phyloP scores from a whole-genome alignment of 2,888 invertebrate species.

The Athetis lepigone region DNA sequence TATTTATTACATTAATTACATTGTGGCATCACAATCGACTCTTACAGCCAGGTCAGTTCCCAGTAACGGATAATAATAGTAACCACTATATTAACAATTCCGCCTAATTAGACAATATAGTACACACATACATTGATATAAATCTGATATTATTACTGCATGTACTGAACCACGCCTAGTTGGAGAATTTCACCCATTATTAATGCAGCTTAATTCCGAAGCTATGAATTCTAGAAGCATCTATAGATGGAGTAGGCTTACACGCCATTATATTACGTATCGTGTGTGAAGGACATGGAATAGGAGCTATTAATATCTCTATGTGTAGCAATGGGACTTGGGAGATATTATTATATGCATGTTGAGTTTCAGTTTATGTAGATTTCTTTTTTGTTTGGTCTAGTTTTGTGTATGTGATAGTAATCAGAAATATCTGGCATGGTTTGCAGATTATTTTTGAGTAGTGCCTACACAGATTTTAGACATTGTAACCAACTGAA shows the following conservation, averaged over 20 bases:
- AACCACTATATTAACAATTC: not conserved
- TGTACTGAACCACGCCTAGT: not conserved
- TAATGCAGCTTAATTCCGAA: constrained; percentile 25
- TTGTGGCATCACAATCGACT: not conserved
- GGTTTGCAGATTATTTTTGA: too few relatives aligned
- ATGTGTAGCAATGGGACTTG: too few relatives aligned
- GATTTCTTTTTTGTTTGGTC: too few relatives aligned
- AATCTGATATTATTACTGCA: constrained; percentile 3
- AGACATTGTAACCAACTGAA: too few relatives aligned
- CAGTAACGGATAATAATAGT: not conserved
- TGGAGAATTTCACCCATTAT: constrained; percentile 27
- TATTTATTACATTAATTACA: too few relatives aligned
- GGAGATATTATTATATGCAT: too few relatives aligned
- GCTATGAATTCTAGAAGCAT: constrained; percentile 19
- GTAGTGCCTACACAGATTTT: too few relatives aligned
- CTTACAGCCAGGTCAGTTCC: constrained; percentile 1
- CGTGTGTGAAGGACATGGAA: not conserved
- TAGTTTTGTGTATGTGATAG: too few relatives aligned
- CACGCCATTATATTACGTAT: not conserved
- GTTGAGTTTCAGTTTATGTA: too few relatives aligned
- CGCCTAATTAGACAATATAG: not conserved
- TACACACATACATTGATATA: constrained; percentile 3
- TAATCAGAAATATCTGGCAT: too few relatives aligned
- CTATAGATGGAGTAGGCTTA: constrained; percentile 11
- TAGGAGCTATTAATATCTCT: too few relatives aligned